Conservation (phyloP, 2,113 vertebrate genomes). For the Porphyrio hochstetteri region DNA sequence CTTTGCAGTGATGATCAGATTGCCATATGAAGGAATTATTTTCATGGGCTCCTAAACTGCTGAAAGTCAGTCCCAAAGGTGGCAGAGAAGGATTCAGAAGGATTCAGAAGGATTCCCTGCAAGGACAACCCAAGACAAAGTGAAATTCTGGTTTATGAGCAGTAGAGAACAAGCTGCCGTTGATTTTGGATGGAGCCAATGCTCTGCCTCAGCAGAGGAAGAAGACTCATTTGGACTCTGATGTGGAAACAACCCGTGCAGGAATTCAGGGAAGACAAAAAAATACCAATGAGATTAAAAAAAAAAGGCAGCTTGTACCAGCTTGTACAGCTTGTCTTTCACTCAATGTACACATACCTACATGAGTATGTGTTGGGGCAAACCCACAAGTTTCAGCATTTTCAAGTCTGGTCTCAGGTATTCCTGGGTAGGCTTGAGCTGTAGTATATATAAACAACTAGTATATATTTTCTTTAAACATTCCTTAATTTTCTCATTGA, state of each 20-base stretch:
- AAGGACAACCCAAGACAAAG: not conserved
- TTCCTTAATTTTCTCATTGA: not conserved
- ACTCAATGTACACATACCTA: not conserved
- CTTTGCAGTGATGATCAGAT: not conserved
- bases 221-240: not conserved
- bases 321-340: not conserved
- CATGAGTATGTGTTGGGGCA: not conserved
- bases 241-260: not conserved
- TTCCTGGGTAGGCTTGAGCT: not conserved
- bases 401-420: not conserved
- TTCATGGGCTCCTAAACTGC: not conserved
- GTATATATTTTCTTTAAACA: not conserved
- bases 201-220: not conserved
- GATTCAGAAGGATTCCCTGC: not conserved
- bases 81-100: not conserved
- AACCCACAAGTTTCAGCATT: not conserved
- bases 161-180: not conserved
- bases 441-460: not conserved
- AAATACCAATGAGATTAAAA: not conserved
- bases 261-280: not conserved
- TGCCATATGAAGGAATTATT: not conserved
- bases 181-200: not conserved
- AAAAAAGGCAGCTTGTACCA: not conserved
- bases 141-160: not conserved
- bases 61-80: not conserved